Base-by-base conservation (phyloP, 2,113 vertebrate genomes). In the Anguilla japonica region DNA sequence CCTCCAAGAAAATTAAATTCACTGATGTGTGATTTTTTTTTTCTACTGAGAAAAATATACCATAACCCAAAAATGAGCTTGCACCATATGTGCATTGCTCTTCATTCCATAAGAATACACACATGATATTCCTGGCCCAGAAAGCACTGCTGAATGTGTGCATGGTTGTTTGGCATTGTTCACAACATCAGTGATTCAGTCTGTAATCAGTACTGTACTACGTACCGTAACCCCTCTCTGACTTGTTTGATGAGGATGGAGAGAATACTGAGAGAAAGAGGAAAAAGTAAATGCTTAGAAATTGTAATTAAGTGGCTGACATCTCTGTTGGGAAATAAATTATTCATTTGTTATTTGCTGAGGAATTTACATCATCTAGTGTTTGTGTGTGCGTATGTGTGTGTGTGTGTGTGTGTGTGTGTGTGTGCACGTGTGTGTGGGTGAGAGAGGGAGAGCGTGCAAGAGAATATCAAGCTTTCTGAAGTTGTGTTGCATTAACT, bases 291-390 rank as follows among this genome's bases (percentile, higher is more conserved):
- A 94, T 95, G 90, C 94, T 93, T 91, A 92, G 90, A 93, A 94
- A 94, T 91, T 92, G 90, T 93, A 94, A 95, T 95, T 92, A 95
- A 94, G 92, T 91, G 91, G 88, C 92, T 93, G 92, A 91, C 92
- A 93, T 93, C 82, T 93, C 93, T 94, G 90, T 91, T 86, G 91
- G 91, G 90, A 89, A 88, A 93, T 94, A 80, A 92, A 94, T 95
- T 90, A 95, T 95, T 94, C 91, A 95, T 93, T n/a, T 91, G 89
- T 91, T 93, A 87, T 92, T 93, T 92, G 89, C 81, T 87, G 60
- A 92, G 89, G 84, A 88, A 93, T 91, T 86, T 89, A 89, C 93
- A 93, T 94, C 84, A 29, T 34, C 71, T 75, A 71, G 71, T 75
- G 50, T 53, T 6, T 53, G 50, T 53, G 50, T 53, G 50, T 53